These are phyloP conservation scores for Eupithecia subumbrata DNA, from an alignment of 2,888 invertebrate genomes.

Conservation along the genomic window DNA sequence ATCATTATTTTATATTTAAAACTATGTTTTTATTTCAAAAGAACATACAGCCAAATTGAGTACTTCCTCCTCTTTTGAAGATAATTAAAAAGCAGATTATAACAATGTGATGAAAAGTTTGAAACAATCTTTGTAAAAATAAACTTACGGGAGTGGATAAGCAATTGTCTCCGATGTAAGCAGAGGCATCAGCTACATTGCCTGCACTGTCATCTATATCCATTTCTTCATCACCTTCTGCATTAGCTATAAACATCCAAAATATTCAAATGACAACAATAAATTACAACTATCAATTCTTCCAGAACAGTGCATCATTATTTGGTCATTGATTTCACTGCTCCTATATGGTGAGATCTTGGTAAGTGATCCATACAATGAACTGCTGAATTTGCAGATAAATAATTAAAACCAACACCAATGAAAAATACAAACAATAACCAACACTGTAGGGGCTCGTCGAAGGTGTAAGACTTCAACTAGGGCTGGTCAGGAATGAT, in stretches of 20 bases:
- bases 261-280: constrained; percentile 7
- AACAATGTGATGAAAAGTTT: background rate
- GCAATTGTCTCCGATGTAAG: constrained; percentile 81
- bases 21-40: background rate
- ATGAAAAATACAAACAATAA: background rate
- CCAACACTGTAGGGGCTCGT: too few species aligned
- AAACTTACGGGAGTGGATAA: constrained; percentile 76
- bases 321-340: background rate
- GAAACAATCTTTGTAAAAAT: background rate
- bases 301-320: background rate
- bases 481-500: too few species aligned
- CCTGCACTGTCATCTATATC: constrained; percentile 76
- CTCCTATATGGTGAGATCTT: background rate
- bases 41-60: background rate
- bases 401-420: background rate
- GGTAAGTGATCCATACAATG: background rate
- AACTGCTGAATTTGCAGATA: background rate
- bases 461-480: too few species aligned
- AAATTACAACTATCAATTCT: background rate
- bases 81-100: background rate
- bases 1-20: constrained; percentile 13
- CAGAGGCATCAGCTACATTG: constrained; percentile 69
- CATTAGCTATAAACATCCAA: constrained; percentile 40
- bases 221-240: constrained; percentile 76
- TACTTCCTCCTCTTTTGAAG: background rate